phyloP scores from a whole-genome alignment of 1,140 invertebrate genomes.

The Macrotrachela quadricornifera region DNA sequence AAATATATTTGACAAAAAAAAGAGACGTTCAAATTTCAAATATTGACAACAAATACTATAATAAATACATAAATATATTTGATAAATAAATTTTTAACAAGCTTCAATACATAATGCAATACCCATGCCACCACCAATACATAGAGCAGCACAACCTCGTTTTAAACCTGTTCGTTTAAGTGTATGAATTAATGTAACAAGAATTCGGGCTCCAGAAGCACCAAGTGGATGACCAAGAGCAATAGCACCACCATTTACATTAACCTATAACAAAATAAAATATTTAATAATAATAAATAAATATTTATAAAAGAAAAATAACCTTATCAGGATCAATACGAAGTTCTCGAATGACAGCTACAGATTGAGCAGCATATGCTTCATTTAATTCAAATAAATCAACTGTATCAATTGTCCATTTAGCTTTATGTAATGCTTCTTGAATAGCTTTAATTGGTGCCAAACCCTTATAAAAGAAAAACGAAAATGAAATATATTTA shows the following conservation, averaged over 20 bases:
- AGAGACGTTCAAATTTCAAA: too few species aligned
- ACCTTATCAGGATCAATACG: constrained; percentile 48
- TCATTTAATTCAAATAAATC: constrained; percentile 33
- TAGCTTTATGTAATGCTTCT: constrained; percentile 38
- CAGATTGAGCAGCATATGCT: constrained; percentile 31
- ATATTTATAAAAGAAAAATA: constrained; percentile 28
- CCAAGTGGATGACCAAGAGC: constrained; percentile 73
- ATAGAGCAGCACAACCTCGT: constrained; percentile 56
- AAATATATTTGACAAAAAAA: too few species aligned
- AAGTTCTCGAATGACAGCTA: constrained; percentile 35
- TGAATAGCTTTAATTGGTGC: constrained; percentile 27
- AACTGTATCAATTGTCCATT: constrained; percentile 38
- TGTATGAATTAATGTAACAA: constrained; percentile 26
- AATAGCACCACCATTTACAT: constrained; percentile 52
- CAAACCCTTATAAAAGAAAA: constrained; percentile 53
- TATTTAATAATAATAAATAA: not conserved
- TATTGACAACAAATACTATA: too few species aligned
- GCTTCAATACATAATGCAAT: constrained; percentile 57
- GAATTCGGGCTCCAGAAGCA: constrained; percentile 42
- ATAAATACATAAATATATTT: too few species aligned
- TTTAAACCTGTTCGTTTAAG: constrained; percentile 32
- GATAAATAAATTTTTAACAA: not conserved
- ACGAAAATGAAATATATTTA: constrained; percentile 47
- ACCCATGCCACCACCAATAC: constrained; percentile 77
- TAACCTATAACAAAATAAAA: constrained; percentile 17